Percentiles rank a stretch among this genome's conserved stretches.
Evolutionary conservation across 2,113 vertebrate species (phyloP).

Genomic region (Plestiodon gilberti): DNA sequence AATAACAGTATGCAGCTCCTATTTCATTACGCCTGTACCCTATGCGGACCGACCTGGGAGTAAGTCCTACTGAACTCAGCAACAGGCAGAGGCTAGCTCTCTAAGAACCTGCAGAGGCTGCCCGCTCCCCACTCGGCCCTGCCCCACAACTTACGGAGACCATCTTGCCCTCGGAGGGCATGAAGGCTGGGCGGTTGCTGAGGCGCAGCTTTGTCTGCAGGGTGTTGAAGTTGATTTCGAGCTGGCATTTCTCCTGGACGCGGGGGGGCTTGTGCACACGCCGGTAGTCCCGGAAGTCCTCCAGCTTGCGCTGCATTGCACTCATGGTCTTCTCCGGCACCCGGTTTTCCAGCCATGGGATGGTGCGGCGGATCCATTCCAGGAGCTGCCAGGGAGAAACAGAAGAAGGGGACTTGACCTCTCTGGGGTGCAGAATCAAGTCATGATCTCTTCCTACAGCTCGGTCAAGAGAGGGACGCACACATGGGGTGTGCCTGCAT

Average conservation of each 20-base stretch:
- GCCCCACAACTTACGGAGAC: slow-evolving; percentile 83
- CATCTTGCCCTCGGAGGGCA: slow-evolving; percentile 95
- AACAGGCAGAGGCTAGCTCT: too few species aligned
- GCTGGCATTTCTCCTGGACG: slow-evolving; percentile 92
- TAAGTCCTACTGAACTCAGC: too few species aligned
- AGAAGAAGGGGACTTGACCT: neutral
- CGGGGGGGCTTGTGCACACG: slow-evolving; percentile 91
- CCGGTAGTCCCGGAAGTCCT: slow-evolving; percentile 92
- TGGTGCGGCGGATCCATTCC: slow-evolving; percentile 86
- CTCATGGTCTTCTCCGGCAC: slow-evolving; percentile 86
- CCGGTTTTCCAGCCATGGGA: slow-evolving; percentile 88
- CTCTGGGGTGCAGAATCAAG: neutral
- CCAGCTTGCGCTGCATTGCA: slow-evolving; percentile 92
- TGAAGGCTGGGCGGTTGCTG: slow-evolving; percentile 93
- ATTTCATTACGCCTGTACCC: too few species aligned
- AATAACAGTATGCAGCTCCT: too few species aligned
- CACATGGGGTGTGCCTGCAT: too few species aligned
- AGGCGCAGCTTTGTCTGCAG: slow-evolving; percentile 92
- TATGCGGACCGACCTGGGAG: too few species aligned
- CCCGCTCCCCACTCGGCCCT: too few species aligned
- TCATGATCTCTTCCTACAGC: neutral
- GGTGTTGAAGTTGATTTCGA: slow-evolving; percentile 96
- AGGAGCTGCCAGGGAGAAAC: slow-evolving; percentile 72
- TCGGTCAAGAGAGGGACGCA: too few species aligned
- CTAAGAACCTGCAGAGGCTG: neutral